Base-by-base conservation (phyloP, 2,888 invertebrate genomes). In the Caenorhabditis sinica region DNA sequence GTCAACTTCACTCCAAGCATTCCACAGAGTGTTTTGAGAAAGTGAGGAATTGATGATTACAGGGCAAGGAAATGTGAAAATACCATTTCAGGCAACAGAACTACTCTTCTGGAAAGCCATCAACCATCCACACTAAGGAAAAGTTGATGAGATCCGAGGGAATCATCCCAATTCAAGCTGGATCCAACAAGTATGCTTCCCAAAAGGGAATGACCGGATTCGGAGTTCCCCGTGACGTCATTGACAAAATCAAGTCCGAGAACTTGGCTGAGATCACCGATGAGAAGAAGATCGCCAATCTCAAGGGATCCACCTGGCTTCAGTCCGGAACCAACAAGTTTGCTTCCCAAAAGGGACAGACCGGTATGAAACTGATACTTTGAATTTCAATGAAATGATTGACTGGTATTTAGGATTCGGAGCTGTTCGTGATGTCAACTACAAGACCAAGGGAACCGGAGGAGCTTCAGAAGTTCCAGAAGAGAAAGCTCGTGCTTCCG, bases 241-340 rank as follows among this genome's bases (percentile, higher is more conserved):
- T 93, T 82, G 92, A 93, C 86, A 92, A 92, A 85, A 82, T 92
- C 87, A 92, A 92, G 85, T 91, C 90, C 23, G 90, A 90, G 56
- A 92, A 92, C 82, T 80, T 93, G 71, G 86, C 88, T n/a, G 91
- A 91, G 81, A 85, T 93, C 73, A 89, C 89, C 75, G 93, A 92
- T 80, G 91, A 90, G 85, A 90, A 89, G 86, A 93, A 92, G 89
- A 89, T 93, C 86, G 91, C 89, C 60, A 77, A 84, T 60, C 87
- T 92, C 82, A 92, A 92, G 88, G 90, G 86, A 69, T 91, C 91
- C 49, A 90, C 91, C 25, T 90, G 92, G 91, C 89, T 92, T 33
- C 93, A 93, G 82, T 92, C 91, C 33, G 93, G 93, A 79, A 93
- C 92, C 82, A 93, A 93, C 90, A 93, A 93, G 83, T 93, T 91